phyloP scores from a whole-genome alignment of 1,140 invertebrate species.

The Drosophila funebris region DNA sequence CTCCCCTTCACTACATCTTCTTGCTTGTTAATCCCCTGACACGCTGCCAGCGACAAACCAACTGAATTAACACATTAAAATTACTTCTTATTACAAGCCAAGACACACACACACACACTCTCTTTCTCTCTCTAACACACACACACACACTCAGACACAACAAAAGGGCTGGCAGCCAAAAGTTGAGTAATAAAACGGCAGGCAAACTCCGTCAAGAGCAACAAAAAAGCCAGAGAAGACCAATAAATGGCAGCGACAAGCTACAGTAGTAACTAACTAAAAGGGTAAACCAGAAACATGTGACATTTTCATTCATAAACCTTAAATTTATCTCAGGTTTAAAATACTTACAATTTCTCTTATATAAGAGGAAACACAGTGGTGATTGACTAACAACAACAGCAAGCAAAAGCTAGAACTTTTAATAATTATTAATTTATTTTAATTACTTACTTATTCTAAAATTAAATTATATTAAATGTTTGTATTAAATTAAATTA shows the following conservation, averaged over 20 bases:
- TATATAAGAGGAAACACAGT: too few relatives aligned
- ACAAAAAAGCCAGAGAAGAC: conserved; percentile 1
- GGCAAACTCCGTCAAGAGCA: conserved; percentile 14
- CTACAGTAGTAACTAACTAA: conserved; percentile 21
- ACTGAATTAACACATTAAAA: conserved; percentile 81
- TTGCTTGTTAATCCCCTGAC: conserved; percentile 53
- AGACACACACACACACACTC: conserved; percentile 26
- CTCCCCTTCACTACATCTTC: not conserved
- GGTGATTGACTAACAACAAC: too few relatives aligned
- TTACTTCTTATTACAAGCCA: conserved; percentile 72
- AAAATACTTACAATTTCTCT: too few relatives aligned
- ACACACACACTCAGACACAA: conserved; percentile 10
- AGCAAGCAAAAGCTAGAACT: too few relatives aligned
- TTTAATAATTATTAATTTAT: too few relatives aligned
- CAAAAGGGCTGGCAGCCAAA: conserved; percentile 36
- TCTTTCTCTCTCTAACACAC: not conserved
- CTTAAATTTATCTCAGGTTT: not conserved
- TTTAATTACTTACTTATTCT: too few relatives aligned
- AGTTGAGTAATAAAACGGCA: conserved; percentile 65
- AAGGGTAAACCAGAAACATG: not conserved
- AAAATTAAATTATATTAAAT: too few relatives aligned
- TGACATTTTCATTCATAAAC: too few relatives aligned
- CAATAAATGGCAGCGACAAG: not conserved
- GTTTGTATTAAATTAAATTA: too few relatives aligned
- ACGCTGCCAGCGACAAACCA: conserved; percentile 58